Conservation (phyloP, 1,140 invertebrate species). For the Tetramorium alpestre region DNA sequence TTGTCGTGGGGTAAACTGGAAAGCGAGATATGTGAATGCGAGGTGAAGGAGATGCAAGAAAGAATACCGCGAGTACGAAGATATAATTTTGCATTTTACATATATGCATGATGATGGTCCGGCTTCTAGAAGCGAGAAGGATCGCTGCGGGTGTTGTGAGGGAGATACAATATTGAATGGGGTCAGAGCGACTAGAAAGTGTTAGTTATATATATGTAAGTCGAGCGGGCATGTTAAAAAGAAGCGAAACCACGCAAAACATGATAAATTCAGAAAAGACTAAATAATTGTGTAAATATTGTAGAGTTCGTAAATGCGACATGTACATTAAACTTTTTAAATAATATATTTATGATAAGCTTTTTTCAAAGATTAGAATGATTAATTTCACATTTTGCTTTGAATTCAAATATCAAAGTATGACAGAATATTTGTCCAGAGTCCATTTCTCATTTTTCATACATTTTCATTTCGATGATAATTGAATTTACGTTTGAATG, state of each 20-base stretch:
- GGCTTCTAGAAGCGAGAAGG: not conserved
- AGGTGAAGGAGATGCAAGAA: constrained; percentile 37
- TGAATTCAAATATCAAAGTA: not conserved
- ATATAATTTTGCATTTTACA: constrained; percentile 76
- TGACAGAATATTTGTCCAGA: not conserved
- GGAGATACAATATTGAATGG: constrained; percentile 19
- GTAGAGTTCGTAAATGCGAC: not conserved
- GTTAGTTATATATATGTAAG: constrained; percentile 26
- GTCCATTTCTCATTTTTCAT: not conserved
- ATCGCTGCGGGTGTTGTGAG: constrained; percentile 8
- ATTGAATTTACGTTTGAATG: not conserved
- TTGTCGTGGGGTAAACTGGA: constrained; percentile 26
- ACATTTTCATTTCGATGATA: not conserved
- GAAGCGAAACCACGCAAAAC: not conserved
- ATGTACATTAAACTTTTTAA: not conserved
- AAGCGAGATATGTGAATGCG: constrained; percentile 36
- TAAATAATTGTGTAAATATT: not conserved
- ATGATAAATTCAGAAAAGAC: not conserved
- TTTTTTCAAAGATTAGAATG: not conserved
- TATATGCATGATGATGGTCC: constrained; percentile 70
- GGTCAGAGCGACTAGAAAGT: constrained; percentile 2
- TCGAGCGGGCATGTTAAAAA: not conserved
- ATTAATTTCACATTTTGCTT: not conserved
- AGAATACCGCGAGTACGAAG: constrained; percentile 45
- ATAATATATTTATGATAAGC: not conserved